Conservation (phyloP, 1,140 invertebrate species). For the Rhyacophila brunnea region DNA sequence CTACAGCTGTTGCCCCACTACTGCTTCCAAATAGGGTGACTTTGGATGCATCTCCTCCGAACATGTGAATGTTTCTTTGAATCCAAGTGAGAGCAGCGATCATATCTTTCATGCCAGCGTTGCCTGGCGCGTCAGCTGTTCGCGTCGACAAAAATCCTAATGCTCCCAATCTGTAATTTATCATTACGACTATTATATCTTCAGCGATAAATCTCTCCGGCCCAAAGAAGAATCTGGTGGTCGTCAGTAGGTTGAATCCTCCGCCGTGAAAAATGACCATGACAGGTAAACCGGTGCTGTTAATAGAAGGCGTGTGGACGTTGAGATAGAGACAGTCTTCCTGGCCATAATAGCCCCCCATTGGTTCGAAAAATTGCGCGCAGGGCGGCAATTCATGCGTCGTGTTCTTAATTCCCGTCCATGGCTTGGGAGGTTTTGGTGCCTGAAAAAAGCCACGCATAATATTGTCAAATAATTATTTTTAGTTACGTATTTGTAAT, state of each 20-base stretch:
- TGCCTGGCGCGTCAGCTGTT: conserved; percentile 63
- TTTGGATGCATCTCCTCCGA: conserved; percentile 66
- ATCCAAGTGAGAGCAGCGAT: conserved; percentile 64
- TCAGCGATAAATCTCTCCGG: conserved; percentile 55
- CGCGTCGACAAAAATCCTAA: conserved; percentile 68
- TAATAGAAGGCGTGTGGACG: conserved; percentile 38
- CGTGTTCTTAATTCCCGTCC: conserved; percentile 47
- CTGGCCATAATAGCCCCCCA: conserved; percentile 32
- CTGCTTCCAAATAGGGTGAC: conserved; percentile 69
- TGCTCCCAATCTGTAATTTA: conserved; percentile 57
- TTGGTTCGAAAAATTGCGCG: conserved; percentile 12
- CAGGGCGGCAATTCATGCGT: conserved; percentile 41
- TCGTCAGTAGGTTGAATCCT: conserved; percentile 56
- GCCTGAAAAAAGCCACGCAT: conserved; percentile 44
- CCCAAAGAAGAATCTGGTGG: conserved; percentile 41
- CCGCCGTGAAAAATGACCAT: conserved; percentile 74
- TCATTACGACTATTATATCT: conserved; percentile 45
- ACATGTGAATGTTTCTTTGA: conserved; percentile 62
- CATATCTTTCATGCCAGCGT: conserved; percentile 71
- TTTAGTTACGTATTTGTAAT: no score
- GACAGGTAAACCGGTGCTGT: conserved; percentile 46
- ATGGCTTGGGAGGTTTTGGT: conserved; percentile 44
- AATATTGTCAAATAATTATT: no score
- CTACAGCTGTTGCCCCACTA: conserved; percentile 54
- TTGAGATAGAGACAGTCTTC: conserved; percentile 43